Percentiles rank a stretch among this genome's conserved stretches.
These are phyloP conservation scores for Gerris lacustris DNA, from an alignment of 2,888 invertebrate species.

Conservation along the genomic window DNA sequence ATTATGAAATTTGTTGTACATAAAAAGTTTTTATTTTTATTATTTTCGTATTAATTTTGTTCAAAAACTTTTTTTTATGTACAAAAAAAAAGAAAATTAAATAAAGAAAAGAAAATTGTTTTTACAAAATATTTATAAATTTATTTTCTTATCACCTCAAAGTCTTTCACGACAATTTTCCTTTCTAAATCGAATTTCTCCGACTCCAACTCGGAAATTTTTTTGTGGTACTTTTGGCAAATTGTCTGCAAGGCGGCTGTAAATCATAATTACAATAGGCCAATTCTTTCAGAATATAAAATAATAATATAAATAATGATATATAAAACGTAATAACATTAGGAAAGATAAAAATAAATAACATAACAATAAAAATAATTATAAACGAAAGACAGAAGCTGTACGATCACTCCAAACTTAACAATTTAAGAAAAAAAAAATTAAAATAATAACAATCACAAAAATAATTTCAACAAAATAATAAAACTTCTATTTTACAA, in stretches of 20 bases:
- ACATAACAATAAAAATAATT: too few relatives aligned
- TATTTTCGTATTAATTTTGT: conserved; percentile 13
- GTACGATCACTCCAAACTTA: too few relatives aligned
- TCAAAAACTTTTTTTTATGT: conserved; percentile 16
- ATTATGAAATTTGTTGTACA: too few relatives aligned
- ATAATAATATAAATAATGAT: not conserved
- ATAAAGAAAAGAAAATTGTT: too few relatives aligned
- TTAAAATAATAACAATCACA: too few relatives aligned
- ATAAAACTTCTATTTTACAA: conserved; percentile 7
- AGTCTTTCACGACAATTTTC: conserved; percentile 55
- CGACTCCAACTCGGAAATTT: conserved; percentile 83
- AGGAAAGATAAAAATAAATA: too few relatives aligned
- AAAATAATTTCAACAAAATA: too few relatives aligned
- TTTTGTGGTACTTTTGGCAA: conserved; percentile 71
- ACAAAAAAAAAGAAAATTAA: too few relatives aligned
- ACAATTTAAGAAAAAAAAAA: too few relatives aligned
- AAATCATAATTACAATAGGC: conserved; percentile 16
- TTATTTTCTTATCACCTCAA: conserved; percentile 27
- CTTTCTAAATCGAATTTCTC: conserved; percentile 99
- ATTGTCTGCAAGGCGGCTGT: conserved; percentile 30
- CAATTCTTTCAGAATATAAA: not conserved
- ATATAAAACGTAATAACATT: not conserved
- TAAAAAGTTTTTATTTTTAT: too few relatives aligned
- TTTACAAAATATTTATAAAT: too few relatives aligned
- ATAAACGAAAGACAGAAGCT: too few relatives aligned